Evolutionary conservation across 2,888 invertebrate species (phyloP).

Genomic region (Ptychoptera contaminata): DNA sequence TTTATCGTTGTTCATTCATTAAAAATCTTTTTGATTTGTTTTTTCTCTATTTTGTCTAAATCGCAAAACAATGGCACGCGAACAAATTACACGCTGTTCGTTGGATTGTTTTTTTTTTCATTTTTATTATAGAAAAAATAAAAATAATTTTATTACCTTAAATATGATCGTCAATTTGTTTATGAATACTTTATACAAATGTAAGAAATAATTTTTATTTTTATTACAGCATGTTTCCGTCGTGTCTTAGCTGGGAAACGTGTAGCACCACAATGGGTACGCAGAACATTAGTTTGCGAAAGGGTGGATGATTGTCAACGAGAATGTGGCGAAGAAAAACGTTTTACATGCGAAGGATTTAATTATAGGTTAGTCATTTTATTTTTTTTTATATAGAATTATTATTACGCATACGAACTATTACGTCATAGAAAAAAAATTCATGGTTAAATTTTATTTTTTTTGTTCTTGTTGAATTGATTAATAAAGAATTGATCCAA

Average conservation of each 20-base stretch:
- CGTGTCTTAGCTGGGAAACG: slow-evolving; percentile 59
- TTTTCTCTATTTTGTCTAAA: no score
- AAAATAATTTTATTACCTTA: no score
- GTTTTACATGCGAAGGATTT: slow-evolving; percentile 68
- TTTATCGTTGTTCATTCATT: no score
- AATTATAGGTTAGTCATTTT: slow-evolving; percentile 49
- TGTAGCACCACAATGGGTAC: slow-evolving; percentile 49
- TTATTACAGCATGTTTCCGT: slow-evolving; percentile 56
- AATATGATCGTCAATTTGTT: no score
- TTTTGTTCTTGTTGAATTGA: slow-evolving; percentile 7
- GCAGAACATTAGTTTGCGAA: slow-evolving; percentile 52
- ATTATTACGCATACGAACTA: not conserved
- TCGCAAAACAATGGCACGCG: no score
- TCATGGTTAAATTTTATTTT: not conserved
- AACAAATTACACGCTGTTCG: not conserved
- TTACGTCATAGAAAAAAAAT: not conserved
- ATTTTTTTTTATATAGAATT: slow-evolving; percentile 7
- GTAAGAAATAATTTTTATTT: slow-evolving; percentile 2
- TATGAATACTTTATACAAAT: not conserved
- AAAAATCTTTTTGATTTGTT: no score
- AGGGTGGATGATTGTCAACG: slow-evolving; percentile 58
- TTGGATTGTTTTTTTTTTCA: not conserved
- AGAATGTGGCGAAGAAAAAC: slow-evolving; percentile 56
- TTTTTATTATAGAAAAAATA: not conserved
- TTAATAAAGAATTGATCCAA: slow-evolving; percentile 42